phyloP scores from a whole-genome alignment of 2,888 invertebrate species.

The Orthosia incerta region DNA sequence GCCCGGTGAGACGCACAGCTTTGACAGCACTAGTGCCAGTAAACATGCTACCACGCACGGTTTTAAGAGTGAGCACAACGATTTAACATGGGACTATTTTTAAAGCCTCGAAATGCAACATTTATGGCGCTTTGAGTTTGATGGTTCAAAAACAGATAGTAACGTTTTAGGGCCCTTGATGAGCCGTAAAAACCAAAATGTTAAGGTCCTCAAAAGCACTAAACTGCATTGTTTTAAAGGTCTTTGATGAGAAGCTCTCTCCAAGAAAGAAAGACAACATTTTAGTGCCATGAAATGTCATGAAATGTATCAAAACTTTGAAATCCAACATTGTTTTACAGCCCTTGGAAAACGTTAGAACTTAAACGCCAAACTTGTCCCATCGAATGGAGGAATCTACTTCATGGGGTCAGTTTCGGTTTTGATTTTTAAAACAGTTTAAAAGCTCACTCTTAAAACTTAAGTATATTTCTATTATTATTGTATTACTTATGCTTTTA shows the following conservation, averaged over 20 bases:
- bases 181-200: too few relatives aligned
- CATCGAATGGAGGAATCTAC: not conserved
- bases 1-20: constrained; percentile 86
- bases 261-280: too few relatives aligned
- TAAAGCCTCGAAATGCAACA: not conserved
- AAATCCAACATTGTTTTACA: too few relatives aligned
- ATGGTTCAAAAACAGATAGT: not conserved
- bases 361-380: not conserved
- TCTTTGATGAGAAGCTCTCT: too few relatives aligned
- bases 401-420: not conserved
- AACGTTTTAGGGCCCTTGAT: not conserved
- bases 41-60: constrained; percentile 35
- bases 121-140: not conserved
- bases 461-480: constrained; percentile 23
- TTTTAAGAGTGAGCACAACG: constrained; percentile 63
- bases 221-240: not conserved
- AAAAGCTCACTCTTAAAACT: constrained; percentile 62
- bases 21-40: constrained; percentile 58
- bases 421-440: not conserved
- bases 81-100: not conserved
- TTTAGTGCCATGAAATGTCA: too few relatives aligned
- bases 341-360: too few relatives aligned
- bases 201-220: not conserved
- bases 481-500: constrained; percentile 47
- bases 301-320: too few relatives aligned